Evolutionary conservation across 2,888 invertebrate species (phyloP).

Genomic region (Mythimna lalbum): DNA sequence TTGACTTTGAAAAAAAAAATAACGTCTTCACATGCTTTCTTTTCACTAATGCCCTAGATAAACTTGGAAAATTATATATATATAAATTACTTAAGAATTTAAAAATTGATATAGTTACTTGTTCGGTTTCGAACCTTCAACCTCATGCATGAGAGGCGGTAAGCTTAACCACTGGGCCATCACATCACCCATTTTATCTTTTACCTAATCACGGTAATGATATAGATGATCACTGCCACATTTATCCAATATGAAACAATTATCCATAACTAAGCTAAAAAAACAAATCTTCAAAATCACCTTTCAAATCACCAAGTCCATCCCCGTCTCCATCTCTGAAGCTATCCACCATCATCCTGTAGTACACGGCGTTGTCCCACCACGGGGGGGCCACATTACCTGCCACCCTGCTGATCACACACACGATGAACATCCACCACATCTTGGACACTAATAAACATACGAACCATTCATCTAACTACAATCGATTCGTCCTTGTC

Average conservation of each 20-base stretch:
- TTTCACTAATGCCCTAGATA: no score
- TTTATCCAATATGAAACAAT: neutral
- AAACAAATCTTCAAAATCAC: slow-evolving; percentile 71
- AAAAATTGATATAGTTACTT: no score
- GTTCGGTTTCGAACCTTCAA: no score
- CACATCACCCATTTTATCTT: no score
- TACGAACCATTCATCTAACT: slow-evolving; percentile 2
- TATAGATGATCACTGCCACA: no score
- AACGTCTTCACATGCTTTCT: no score
- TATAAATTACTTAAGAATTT: no score
- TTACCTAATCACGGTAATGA: no score
- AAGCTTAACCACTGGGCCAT: no score
- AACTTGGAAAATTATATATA: no score
- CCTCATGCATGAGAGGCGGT: no score
- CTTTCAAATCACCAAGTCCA: slow-evolving; percentile 96
- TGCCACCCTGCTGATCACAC: slow-evolving; percentile 56
- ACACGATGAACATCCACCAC: slow-evolving; percentile 74
- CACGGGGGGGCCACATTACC: slow-evolving; percentile 84
- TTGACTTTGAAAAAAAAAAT: no score
- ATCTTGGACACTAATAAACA: slow-evolving; percentile 62
- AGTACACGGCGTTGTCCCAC: slow-evolving; percentile 95
- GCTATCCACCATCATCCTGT: slow-evolving; percentile 95
- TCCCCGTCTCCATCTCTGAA: slow-evolving; percentile 96
- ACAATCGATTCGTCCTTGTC: slow-evolving; percentile 37
- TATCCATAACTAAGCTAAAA: neutral